Conservation (phyloP, 2,113 vertebrate species). For the Mastomys coucha region DNA sequence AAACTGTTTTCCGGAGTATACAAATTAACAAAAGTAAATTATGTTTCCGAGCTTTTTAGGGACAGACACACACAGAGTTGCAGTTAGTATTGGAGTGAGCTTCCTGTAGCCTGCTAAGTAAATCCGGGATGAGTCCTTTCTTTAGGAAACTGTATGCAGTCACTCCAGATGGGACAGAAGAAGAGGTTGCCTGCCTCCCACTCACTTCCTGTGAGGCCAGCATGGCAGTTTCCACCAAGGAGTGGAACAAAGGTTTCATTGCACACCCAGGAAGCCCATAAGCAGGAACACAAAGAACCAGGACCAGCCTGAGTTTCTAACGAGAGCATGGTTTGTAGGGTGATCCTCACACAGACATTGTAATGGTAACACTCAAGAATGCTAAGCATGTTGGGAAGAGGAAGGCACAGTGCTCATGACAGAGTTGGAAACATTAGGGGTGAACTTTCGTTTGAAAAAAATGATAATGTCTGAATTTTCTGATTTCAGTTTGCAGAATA, state of each 20-base stretch:
- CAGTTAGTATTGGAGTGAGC: background rate
- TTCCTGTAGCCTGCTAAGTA: background rate
- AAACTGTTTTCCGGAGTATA: background rate
- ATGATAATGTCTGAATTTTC: background rate
- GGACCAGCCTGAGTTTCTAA: background rate
- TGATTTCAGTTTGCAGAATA: background rate
- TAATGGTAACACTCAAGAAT: background rate
- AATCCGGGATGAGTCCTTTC: background rate
- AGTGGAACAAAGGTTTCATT: background rate
- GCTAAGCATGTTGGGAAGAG: background rate
- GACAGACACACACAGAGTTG: background rate
- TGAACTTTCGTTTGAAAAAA: background rate
- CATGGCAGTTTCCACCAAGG: no score
- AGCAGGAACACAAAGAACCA: background rate
- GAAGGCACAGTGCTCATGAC: background rate
- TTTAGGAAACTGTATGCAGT: background rate
- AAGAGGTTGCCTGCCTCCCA: background rate
- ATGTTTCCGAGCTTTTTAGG: background rate
- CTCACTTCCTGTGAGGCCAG: background rate
- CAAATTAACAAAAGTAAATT: slow-evolving; percentile 26
- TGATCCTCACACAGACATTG: background rate
- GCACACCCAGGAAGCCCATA: background rate
- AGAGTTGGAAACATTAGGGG: background rate
- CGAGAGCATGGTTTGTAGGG: background rate
- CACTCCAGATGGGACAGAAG: background rate